Base-by-base conservation (phyloP, 1,140 invertebrate species). In the Thaumatotibia leucotreta region DNA sequence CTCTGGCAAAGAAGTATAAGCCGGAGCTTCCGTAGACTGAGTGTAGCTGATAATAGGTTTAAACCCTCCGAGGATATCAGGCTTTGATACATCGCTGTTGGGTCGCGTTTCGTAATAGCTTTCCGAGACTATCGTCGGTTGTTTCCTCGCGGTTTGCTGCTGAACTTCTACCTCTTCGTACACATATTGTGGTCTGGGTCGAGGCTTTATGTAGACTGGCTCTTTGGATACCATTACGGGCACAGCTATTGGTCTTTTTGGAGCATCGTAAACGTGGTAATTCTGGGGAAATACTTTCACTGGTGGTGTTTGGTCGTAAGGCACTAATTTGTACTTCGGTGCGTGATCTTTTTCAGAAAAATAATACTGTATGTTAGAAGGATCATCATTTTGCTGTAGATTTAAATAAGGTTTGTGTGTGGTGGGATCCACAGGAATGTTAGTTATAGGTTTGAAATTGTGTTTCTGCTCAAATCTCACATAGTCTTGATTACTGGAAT, bases 251-350 rank as follows among this genome's bases (percentile, higher is more conserved):
- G 76, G 76, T 63, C 83, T 83, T 66, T 85, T 83, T 6, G 67
- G 22, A 32, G 66, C 63, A 39, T 50, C 58, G 39, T 79, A 72
- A 23, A 79, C 20, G 61, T 78, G 74, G 33, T 78, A 72, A 45
- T 72, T 70, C 65, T 82, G 76, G 4, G 70, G 61, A 9, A 73
- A 50, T 27, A 79, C 64, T 76, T 84, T 83, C 1, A 91, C 67
- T 5, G 91, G 89, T 27, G 89, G 91, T 14, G 89, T 88, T 74
- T 92, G 91, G 65, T 92, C 88, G 70, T 92, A 92, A 4, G 91
- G 91, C 4, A 92, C 79, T 32, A 91, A 72, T 79, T 89, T 91
- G 67, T 89, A 92, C 75, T 85, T 91, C 20, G 80, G 81, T 39
- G 70, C 31, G 27, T 80, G 77, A 10, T 84, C 82, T 65, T 88